A percentile compares a stretch with the other conserved stretches of the same genome.
These are phyloP conservation scores for Lacanobia oleracea DNA, from an alignment of 2,888 invertebrate species.

Conservation along the genomic window DNA sequence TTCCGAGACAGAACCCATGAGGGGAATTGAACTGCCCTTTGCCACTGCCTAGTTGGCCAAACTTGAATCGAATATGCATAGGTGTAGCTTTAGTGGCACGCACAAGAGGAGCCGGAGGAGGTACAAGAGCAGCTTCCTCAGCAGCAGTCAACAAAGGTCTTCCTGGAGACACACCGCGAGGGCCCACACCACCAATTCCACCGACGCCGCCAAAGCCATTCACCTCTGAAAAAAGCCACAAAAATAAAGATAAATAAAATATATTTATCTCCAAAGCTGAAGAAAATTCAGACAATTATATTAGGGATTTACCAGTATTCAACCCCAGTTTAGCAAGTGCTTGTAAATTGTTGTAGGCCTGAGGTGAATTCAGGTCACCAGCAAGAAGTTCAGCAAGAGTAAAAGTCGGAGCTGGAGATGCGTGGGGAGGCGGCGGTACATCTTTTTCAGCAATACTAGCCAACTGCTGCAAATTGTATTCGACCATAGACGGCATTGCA, in stretches of 20 bases:
- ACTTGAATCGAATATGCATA: constrained; percentile 97
- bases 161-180: constrained; percentile 89
- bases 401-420: constrained; percentile 92
- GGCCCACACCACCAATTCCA: constrained; percentile 87
- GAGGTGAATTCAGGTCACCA: constrained; percentile 93
- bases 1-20: constrained; percentile 98
- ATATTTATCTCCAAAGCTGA: not conserved
- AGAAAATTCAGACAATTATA: not conserved
- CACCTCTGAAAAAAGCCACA: constrained; percentile 78
- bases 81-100: constrained; percentile 94
- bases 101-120: constrained; percentile 89
- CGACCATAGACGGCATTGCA: constrained; percentile 93
- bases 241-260: constrained; percentile 26
- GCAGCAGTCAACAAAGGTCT: constrained; percentile 85
- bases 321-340: constrained; percentile 96
- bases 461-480: constrained; percentile 96
- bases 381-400: constrained; percentile 94
- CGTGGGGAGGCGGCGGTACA: constrained; percentile 88
- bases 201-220: constrained; percentile 87
- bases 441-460: constrained; percentile 95
- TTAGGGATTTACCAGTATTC: constrained; percentile 90
- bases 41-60: constrained; percentile 97
- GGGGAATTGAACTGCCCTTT: constrained; percentile 99
- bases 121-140: constrained; percentile 85
- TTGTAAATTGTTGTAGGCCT: constrained; percentile 96